These are phyloP conservation scores for Thomomys bottae DNA, from an alignment of 2,113 vertebrate species.

Conservation along the genomic window DNA sequence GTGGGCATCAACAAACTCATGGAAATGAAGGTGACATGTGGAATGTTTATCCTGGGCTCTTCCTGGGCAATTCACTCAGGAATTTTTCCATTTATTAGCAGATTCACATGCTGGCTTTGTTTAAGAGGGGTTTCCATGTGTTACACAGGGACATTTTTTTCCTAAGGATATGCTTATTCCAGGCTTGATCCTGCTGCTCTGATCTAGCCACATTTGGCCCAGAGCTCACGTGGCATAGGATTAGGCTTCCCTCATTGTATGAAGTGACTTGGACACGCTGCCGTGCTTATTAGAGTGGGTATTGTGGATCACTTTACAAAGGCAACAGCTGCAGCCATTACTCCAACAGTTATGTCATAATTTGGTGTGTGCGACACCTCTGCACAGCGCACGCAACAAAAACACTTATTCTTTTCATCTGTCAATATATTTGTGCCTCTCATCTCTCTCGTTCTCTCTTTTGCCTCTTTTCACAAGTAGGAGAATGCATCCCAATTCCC, in stretches of 20 bases:
- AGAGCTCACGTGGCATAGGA: constrained; percentile 77
- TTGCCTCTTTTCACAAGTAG: constrained; percentile 66
- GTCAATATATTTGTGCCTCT: constrained; percentile 81
- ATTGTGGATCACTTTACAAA: constrained; percentile 86
- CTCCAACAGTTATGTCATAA: constrained; percentile 84
- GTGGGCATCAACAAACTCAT: background rate
- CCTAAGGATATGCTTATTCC: constrained; percentile 85
- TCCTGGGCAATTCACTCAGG: constrained; percentile 72
- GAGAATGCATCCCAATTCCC: constrained; percentile 62
- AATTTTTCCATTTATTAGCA: constrained; percentile 72
- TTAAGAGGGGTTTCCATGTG: constrained; percentile 83
- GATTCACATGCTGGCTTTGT: constrained; percentile 82
- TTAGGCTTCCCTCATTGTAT: constrained; percentile 80
- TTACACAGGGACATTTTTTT: constrained; percentile 79
- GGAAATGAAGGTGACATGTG: background rate
- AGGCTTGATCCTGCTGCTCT: constrained; percentile 81
- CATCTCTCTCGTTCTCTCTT: constrained; percentile 54
- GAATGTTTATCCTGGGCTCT: constrained; percentile 51
- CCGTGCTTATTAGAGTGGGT: constrained; percentile 82
- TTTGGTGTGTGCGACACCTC: constrained; percentile 84
- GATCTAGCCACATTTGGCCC: constrained; percentile 80
- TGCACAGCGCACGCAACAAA: constrained; percentile 66
- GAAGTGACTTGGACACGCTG: constrained; percentile 82
- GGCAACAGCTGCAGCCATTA: constrained; percentile 85
- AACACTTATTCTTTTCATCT: constrained; percentile 85